These are phyloP conservation scores for Acrocephalus arundinaceus DNA, from an alignment of 2,113 vertebrate species.

Conservation along the genomic window DNA sequence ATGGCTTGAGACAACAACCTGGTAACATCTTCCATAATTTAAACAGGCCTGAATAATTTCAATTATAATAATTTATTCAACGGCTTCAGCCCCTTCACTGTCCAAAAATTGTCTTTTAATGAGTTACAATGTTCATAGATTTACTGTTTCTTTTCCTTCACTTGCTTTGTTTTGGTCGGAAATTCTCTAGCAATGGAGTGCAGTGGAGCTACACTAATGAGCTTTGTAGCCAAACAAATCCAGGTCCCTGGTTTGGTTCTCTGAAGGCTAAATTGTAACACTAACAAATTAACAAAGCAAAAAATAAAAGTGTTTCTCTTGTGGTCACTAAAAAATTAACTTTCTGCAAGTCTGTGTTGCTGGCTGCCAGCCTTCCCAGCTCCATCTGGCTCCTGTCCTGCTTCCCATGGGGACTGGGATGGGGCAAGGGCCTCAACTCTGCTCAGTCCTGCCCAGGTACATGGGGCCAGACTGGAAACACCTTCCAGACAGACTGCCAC, in stretches of 20 bases:
- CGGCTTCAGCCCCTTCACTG: background rate
- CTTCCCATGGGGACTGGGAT: fast-evolving
- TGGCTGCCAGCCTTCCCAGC: background rate
- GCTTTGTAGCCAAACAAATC: background rate
- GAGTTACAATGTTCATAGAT: background rate
- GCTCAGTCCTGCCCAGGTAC: background rate
- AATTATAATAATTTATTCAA: conserved; percentile 44
- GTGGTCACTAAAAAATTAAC: background rate
- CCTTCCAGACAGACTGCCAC: background rate
- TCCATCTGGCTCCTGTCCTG: background rate
- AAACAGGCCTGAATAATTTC: conserved; percentile 31
- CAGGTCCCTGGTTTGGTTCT: background rate
- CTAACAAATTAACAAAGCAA: background rate
- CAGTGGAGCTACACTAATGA: background rate
- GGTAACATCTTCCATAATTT: conserved; percentile 7
- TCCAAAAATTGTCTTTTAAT: conserved; percentile 36
- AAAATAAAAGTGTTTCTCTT: background rate
- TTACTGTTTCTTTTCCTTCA: background rate
- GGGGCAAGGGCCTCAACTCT: background rate
- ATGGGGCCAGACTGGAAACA: fast-evolving
- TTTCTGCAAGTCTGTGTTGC: background rate
- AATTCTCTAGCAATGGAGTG: background rate
- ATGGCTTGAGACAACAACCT: background rate
- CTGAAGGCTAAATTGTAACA: background rate
- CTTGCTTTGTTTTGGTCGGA: background rate